Evolutionary conservation across 1,140 invertebrate genomes (phyloP), one percentile per base, ranked within the genome.

Genomic region (Pseudomyrmex sp.): DNA sequence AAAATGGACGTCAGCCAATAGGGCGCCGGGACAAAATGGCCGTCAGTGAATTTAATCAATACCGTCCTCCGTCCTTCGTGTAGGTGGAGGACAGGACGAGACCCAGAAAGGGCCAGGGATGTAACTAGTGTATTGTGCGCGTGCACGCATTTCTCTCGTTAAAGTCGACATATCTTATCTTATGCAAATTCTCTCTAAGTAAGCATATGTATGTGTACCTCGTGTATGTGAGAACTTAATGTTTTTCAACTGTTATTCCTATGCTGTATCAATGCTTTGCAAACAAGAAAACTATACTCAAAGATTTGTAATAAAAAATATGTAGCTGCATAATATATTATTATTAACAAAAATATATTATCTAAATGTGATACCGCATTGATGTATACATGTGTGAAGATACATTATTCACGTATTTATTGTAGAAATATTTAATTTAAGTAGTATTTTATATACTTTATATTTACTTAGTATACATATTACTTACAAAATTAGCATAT

Each of bases 11-110:
- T 65, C 92, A 80, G 65, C 93, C 93, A 94, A 94, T 94, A 88
- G 85, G 90, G 85, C 83, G 63, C 73, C 74, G 76, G 75, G 77
- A 77, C 90, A 94, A 94, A 91, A 94, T 94, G 94, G 94, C 93
- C 90, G 91, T 89, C 86, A 70, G 91, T 91, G 91, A 92, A 93
- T 94, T 94, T 94, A 93, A 94, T 94, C 94, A 94, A 94, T 94
- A 94, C 90, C 84, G 87, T 85, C 86, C 89, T 89, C 75, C 86
- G 85, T 80, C 63, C 75, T 79, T 79, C 75, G 88, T 86, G 73
- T 68, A 77, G 85, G 85, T 89, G 91, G 88, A 90, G 85, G 90
- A 91, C 85, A 83, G 83, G 85, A 65, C 83, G 76, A 87, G 79
- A 76, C 72, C 62, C 15, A 83, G 84, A 86, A 79, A 80, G 80